These are phyloP conservation scores for Drosophila picticornis DNA, from an alignment of 2,888 invertebrate genomes.

Conservation along the genomic window DNA sequence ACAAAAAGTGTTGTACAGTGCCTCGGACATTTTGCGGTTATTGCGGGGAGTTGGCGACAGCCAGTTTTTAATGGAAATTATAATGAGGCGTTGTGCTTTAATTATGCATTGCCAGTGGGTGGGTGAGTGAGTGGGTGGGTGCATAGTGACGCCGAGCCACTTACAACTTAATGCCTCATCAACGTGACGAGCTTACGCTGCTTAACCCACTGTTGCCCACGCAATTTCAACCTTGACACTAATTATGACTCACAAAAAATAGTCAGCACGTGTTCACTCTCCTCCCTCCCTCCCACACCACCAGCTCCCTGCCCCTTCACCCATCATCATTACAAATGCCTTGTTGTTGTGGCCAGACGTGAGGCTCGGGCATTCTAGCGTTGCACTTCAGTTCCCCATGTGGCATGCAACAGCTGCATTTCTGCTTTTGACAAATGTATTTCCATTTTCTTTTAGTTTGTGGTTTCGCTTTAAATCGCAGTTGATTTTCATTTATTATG, in stretches of 20 bases:
- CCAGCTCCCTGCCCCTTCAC: too few species aligned
- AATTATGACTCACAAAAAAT: constrained; percentile 60
- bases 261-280: not conserved
- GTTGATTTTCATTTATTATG: constrained; percentile 10
- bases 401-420: constrained; percentile 22
- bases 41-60: constrained; percentile 16
- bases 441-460: constrained; percentile 6
- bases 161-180: constrained; percentile 74
- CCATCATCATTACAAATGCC: not conserved
- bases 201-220: constrained; percentile 38
- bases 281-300: constrained; percentile 15
- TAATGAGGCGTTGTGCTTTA: constrained; percentile 75
- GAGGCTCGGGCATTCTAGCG: constrained; percentile 42
- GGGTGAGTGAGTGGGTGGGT: constrained; percentile 4
- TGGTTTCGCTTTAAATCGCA: constrained; percentile 45
- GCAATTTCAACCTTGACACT: constrained; percentile 72
- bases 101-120: constrained; percentile 67
- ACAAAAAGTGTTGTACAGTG: constrained; percentile 19
- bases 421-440: constrained; percentile 16
- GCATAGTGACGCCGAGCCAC: constrained; percentile 56
- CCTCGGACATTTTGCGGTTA: constrained; percentile 33
- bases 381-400: constrained; percentile 46
- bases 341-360: constrained; percentile 36
- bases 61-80: constrained; percentile 78
- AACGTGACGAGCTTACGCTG: constrained; percentile 59